Evolutionary conservation across 1,140 invertebrate species (phyloP), one percentile per base, ranked within the genome.

Genomic region (Agrypnia vestita): DNA sequence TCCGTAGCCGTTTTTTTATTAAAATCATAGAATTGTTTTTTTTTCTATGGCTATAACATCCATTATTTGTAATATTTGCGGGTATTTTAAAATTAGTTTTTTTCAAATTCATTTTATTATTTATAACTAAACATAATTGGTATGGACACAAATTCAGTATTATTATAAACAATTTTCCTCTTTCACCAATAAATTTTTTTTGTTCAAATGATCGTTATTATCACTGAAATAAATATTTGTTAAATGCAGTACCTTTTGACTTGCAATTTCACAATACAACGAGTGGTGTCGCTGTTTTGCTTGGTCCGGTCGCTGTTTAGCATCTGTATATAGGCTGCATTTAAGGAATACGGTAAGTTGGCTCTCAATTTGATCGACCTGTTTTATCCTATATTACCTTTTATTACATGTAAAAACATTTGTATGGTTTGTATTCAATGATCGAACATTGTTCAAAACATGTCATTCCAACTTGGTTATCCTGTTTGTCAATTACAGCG

Each of bases 231-330:
- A 44, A 4, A 15, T 47, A 51, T 13, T 69, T 61, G 11, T 61
- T 61, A 51, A 71, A 71, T 21, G 67, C 67, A n/a, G 15, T 64
- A 25, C 67, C 67, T 51, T 76, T 77, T 77, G 76, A 61, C 61
- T 77, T 64, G 71, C 51, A 51, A 74, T 56, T 74, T 74, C 71
- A 74, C 71, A 74, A 74, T 56, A 74, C 51, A 74, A 64, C 75
- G 75, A 77, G 75, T 77, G 76, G 64, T 64, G 76, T 78, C 76
- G 76, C 76, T 78, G 76, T 78, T 78, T 78, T 78, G 76, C 76
- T 78, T 78, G 76, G 64, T 78, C 59, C 49, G 76, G 76, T 62
- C 49, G 47, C 76, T 56, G 51, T 78, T 78, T 78, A 64, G 75
- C 21, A 51, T 77, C 61, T 64, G 74, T 19, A 35, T 49, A 62